Conservation (phyloP, 2,888 invertebrate species). For the Calameuta filiformis region DNA sequence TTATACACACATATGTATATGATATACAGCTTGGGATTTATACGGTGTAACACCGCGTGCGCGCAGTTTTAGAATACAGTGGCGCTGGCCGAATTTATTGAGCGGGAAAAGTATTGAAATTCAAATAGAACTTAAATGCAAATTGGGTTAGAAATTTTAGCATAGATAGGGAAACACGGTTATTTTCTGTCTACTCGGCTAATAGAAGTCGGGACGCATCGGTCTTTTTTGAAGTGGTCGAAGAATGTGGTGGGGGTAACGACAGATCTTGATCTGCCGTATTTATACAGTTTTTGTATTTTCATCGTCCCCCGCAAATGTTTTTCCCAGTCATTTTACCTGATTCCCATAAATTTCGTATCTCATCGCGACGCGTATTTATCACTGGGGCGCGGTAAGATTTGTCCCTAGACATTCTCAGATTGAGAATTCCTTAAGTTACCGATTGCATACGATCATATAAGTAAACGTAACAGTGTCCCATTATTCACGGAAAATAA, state of each 20-base stretch:
- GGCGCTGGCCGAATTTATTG: not conserved
- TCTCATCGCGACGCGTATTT: not conserved
- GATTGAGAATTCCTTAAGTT: not conserved
- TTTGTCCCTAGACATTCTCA: not conserved
- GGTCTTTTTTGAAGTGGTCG: not conserved
- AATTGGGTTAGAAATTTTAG: not conserved
- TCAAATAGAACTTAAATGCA: not conserved
- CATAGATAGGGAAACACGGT: not conserved
- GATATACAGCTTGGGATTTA: not conserved
- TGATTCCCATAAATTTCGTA: not conserved
- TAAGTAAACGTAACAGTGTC: not conserved
- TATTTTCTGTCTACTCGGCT: not conserved
- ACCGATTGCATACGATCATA: not conserved
- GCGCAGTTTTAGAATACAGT: not conserved
- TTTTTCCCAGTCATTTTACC: not conserved
- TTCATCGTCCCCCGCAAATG: not conserved
- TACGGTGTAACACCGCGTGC: not conserved
- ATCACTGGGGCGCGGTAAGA: not conserved
- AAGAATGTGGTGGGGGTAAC: not conserved
- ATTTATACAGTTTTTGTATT: not conserved
- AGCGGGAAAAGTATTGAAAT: not conserved
- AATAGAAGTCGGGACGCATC: not conserved
- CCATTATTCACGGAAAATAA: not conserved
- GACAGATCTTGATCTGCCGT: not conserved
- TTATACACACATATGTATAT: too few relatives aligned